These are phyloP conservation scores for Neomorphus geoffroyi DNA, from an alignment of 2,797 vertebrate genomes.

Conservation along the genomic window DNA sequence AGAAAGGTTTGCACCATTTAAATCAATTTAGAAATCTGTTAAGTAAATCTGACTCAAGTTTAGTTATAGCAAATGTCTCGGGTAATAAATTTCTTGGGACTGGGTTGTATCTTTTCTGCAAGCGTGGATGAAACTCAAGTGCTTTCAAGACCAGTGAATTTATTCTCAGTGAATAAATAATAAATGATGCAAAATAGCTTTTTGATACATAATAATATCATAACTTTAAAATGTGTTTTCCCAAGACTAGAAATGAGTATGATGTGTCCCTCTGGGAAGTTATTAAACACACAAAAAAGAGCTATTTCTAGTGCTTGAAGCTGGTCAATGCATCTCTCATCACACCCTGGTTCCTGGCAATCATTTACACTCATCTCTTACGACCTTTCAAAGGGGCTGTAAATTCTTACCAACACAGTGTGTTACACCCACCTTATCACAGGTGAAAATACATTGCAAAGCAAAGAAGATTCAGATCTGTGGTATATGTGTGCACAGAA, in stretches of 20 bases:
- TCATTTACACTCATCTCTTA: conserved; percentile 3
- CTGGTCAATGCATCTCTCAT: not conserved
- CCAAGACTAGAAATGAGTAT: not conserved
- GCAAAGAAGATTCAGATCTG: not conserved
- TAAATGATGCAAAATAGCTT: conserved; percentile 62
- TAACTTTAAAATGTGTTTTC: conserved; percentile 14
- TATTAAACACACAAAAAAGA: conserved; percentile 22
- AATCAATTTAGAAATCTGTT: conserved; percentile 52
- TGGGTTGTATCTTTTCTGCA: not conserved
- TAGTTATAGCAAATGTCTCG: conserved; percentile 39
- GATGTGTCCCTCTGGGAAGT: conserved; percentile 29
- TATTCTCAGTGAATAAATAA: conserved; percentile 55
- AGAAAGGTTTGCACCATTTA: conserved; percentile 21
- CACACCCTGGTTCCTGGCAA: not conserved
- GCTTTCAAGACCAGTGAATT: not conserved
- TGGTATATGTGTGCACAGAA: not conserved
- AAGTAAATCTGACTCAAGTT: conserved; percentile 34
- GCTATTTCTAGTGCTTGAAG: conserved; percentile 6
- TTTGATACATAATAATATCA: conserved; percentile 52
- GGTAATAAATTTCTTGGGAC: conserved; percentile 46
- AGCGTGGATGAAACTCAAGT: conserved; percentile 13
- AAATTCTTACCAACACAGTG: not conserved
- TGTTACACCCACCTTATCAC: not conserved
- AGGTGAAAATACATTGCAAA: conserved; percentile 23
- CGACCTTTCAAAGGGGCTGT: not conserved